A percentile compares a stretch with the other conserved stretches of the same genome.
Evolutionary conservation across 2,888 invertebrate species (phyloP).

Genomic region (Maniola hyperantus): DNA sequence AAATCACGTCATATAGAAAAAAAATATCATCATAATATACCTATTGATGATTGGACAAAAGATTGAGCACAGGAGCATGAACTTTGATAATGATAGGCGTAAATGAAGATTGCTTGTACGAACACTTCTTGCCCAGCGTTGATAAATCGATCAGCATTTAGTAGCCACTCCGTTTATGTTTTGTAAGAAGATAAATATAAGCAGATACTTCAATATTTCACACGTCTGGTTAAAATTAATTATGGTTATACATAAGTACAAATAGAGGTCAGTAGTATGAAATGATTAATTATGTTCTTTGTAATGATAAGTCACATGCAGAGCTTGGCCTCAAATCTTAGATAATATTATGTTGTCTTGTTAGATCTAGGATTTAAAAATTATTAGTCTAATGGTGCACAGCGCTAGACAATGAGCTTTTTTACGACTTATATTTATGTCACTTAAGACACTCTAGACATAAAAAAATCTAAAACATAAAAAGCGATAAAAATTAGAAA

Average conservation of each 20-base stretch:
- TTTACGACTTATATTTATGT: too few relatives aligned
- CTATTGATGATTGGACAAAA: neutral
- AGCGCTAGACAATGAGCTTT: too few relatives aligned
- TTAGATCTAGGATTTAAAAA: too few relatives aligned
- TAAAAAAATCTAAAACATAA: too few relatives aligned
- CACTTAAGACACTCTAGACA: too few relatives aligned
- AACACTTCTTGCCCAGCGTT: neutral
- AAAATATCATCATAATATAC: too few relatives aligned
- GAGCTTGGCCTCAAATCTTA: too few relatives aligned
- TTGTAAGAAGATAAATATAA: slow-evolving; percentile 12
- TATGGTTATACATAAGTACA: neutral
- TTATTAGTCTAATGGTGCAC: too few relatives aligned
- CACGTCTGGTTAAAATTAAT: slow-evolving; percentile 8
- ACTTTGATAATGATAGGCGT: neutral
- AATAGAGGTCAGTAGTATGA: slow-evolving; percentile 1
- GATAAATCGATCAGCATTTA: neutral
- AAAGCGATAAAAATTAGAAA: too few relatives aligned
- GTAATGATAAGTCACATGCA: neutral
- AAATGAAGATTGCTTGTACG: neutral
- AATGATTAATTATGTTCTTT: slow-evolving; percentile 5
- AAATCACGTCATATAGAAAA: neutral
- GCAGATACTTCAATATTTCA: slow-evolving; percentile 2
- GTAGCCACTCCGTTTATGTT: neutral
- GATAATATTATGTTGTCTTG: too few relatives aligned
- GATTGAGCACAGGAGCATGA: neutral